Percentiles rank a stretch among this genome's conserved stretches.
Evolutionary conservation across 1,140 invertebrate genomes (phyloP).

Genomic region (Homalodisca vitripennis): DNA sequence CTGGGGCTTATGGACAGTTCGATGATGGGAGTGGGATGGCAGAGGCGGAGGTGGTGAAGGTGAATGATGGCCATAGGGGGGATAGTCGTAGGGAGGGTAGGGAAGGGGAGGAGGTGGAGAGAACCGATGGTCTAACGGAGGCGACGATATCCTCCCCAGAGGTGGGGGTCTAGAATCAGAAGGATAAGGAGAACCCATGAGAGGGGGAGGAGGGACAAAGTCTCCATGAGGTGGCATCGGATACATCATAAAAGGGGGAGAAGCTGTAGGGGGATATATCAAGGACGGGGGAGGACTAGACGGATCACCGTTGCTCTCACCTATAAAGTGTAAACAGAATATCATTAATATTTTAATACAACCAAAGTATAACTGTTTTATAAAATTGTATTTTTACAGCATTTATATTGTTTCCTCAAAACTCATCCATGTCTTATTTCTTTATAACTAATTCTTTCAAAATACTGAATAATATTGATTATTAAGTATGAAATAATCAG

Average conservation of each 20-base stretch:
- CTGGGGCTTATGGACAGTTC: conserved; percentile 31
- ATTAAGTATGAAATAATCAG: too few relatives aligned
- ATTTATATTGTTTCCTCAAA: too few relatives aligned
- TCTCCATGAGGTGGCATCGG: conserved; percentile 40
- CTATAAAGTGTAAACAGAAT: conserved; percentile 34
- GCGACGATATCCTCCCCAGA: conserved; percentile 61
- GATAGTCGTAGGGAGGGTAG: conserved; percentile 26
- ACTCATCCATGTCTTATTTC: too few relatives aligned
- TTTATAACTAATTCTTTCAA: too few relatives aligned
- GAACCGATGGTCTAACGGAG: conserved; percentile 47
- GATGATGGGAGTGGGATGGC: conserved; percentile 20
- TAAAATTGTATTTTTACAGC: too few relatives aligned
- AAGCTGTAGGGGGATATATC: conserved; percentile 32
- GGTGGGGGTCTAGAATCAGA: conserved; percentile 55
- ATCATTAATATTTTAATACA: neutral
- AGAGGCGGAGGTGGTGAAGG: conserved; percentile 34
- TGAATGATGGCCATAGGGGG: conserved; percentile 24
- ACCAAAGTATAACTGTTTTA: too few relatives aligned
- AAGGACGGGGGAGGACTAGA: conserved; percentile 46
- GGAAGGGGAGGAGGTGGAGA: conserved; percentile 36
- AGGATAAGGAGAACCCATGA: conserved; percentile 49
- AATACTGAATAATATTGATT: too few relatives aligned
- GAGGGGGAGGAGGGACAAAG: conserved; percentile 49
- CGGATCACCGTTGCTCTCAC: conserved; percentile 47
- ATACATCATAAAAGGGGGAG: conserved; percentile 43